A percentile compares a stretch with the other conserved stretches of the same genome.
Evolutionary conservation across 1,140 invertebrate species (phyloP).

Genomic region (Parapsyche elsis): DNA sequence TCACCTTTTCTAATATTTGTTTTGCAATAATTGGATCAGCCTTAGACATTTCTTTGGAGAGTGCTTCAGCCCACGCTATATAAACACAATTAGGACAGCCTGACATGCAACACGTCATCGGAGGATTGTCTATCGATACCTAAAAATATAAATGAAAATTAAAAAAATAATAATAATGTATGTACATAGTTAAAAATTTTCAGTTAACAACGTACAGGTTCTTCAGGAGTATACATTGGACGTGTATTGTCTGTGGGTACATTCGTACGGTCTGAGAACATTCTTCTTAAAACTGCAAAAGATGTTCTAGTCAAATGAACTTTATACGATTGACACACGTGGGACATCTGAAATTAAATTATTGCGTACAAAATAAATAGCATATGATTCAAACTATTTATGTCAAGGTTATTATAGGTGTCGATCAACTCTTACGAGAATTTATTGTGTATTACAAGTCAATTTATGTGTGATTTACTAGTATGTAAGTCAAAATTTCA

Average conservation of each 20-base stretch:
- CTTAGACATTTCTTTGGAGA: conserved; percentile 76
- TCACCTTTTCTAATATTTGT: conserved; percentile 80
- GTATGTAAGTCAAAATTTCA: too few relatives aligned
- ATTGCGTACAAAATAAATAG: too few relatives aligned
- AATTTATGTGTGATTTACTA: too few relatives aligned
- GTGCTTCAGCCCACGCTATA: conserved; percentile 88
- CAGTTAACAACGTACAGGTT: conserved; percentile 32
- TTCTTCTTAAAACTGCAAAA: too few relatives aligned
- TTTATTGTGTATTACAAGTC: too few relatives aligned
- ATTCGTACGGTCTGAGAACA: not conserved
- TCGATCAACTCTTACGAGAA: too few relatives aligned
- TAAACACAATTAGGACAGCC: conserved; percentile 96
- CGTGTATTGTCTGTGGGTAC: not conserved
- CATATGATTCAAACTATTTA: too few relatives aligned
- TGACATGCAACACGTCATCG: conserved; percentile 91
- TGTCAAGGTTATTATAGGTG: too few relatives aligned
- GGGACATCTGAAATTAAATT: too few relatives aligned
- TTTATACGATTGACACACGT: too few relatives aligned
- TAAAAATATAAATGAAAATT: conserved; percentile 55
- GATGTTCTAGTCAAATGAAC: too few relatives aligned
- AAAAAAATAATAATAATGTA: not conserved
- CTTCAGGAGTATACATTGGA: conserved; percentile 48
- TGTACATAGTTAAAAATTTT: too few relatives aligned
- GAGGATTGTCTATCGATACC: conserved; percentile 68
- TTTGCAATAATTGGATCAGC: conserved; percentile 75